A percentile compares a stretch with the other conserved stretches of the same genome.
Conservation (phyloP, 2,888 invertebrate species). For the Tenthredo notha region DNA sequence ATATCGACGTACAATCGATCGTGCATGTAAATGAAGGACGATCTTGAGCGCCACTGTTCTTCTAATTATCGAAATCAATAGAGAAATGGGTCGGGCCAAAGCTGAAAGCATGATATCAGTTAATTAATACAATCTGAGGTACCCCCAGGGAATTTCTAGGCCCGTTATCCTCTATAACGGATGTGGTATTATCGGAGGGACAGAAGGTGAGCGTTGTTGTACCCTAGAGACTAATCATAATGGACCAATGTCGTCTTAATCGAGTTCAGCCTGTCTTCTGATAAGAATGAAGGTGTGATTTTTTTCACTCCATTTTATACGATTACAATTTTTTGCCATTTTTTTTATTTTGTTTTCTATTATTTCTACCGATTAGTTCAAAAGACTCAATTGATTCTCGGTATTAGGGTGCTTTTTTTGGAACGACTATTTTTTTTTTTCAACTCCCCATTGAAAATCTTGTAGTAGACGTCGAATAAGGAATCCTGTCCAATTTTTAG, state of each 20-base stretch:
- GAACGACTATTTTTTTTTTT: too few species aligned
- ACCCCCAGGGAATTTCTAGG: conserved; percentile 34
- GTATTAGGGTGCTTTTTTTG: too few species aligned
- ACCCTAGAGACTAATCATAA: conserved; percentile 39
- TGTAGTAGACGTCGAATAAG: too few species aligned
- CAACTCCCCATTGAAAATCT: too few species aligned
- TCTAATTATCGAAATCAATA: conserved; percentile 51
- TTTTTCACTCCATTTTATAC: neutral
- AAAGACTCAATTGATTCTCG: neutral
- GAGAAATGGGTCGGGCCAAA: conserved; percentile 28
- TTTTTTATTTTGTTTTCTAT: neutral
- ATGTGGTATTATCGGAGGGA: conserved; percentile 43
- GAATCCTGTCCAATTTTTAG: too few species aligned
- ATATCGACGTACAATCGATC: neutral
- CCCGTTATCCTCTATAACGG: conserved; percentile 14
- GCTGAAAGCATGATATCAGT: conserved; percentile 49
- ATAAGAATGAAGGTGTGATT: neutral
- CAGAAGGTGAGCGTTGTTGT: conserved; percentile 41
- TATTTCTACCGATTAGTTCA: too few species aligned
- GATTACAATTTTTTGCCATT: neutral
- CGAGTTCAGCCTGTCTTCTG: neutral
- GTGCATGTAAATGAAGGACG: neutral
- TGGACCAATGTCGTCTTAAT: conserved; percentile 18
- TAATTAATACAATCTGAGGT: conserved; percentile 53
- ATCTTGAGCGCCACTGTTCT: conserved; percentile 31